Base-by-base conservation (phyloP, 2,113 vertebrate genomes). In the Mandrillus leucophaeus region DNA sequence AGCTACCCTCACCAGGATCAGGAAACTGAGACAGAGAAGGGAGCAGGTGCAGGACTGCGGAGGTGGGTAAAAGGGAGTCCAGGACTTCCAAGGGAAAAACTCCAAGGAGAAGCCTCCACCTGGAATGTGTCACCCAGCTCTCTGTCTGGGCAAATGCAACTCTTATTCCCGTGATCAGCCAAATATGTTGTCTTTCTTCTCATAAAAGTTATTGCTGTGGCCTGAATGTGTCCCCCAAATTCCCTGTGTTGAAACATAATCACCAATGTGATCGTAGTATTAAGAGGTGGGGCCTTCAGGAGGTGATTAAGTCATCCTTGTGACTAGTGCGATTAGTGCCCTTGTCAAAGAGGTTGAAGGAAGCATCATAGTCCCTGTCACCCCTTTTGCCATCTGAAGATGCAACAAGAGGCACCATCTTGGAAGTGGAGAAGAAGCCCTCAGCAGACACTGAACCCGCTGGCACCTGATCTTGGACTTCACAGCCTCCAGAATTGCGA, bases 1-100 rank as follows among this genome's bases (percentile, higher is more conserved):
- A 43, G 11, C 27, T 17, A 27, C 30, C 40, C 16, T 4, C 18
- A 0, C 0, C 0, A 43, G 30, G 11, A 2, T 6, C 4, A 11
- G 27, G 59, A 27, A 11, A 11, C 0, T 0, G 20, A 10, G 59
- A 68, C 16, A 5, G 66, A 75, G 76, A n/a, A 59, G 0, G 5
- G 32, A 55, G 22, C 5, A 0, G 18, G 30, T 4, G 0, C 1
- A 20, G 38, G 59, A 3, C 45, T 76, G 48, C n/a, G 52, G 38
- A 48, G 57, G 27, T 13, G 43, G 17, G 27, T 38, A 10, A 43
- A 45, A 5, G 59, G 92, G 68, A 12, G 8, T 25, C 66, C 55
- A 13, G 27, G 38, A 48, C 40, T 20, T n/a, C n/a, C 64, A 16
- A 30, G 61, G 5, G 5, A 57, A 32, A 35, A 27, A 35, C 32